phyloP scores from a whole-genome alignment of 2,888 invertebrate species.

The Eucera pruinosa region DNA sequence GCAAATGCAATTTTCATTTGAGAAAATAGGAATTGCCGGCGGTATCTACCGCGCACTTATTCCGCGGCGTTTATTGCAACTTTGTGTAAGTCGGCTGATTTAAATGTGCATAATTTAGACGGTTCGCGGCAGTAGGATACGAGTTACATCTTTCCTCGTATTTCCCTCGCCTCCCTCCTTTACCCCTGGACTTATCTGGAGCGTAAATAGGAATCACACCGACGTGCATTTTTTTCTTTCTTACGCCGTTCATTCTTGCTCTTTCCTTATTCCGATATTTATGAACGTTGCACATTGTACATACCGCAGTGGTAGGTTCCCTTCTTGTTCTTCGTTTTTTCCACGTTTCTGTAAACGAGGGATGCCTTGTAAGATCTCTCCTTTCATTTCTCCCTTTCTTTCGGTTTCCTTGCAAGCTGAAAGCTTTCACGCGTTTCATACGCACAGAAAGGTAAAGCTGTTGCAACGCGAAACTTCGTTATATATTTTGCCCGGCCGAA shows the following conservation, averaged over 20 bases:
- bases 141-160: conserved; percentile 3
- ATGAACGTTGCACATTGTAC: too few relatives aligned
- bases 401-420: conserved; percentile 1
- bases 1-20: neutral
- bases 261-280: conserved; percentile 31
- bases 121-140: neutral
- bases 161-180: neutral
- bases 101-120: conserved; percentile 19
- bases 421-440: conserved; percentile 30
- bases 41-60: neutral
- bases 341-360: conserved; percentile 5
- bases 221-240: conserved; percentile 3
- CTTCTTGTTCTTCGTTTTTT: neutral
- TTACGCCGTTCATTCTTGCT: too few relatives aligned
- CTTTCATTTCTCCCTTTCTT: conserved; percentile 4
- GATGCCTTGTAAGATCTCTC: neutral
- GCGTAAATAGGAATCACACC: conserved; percentile 33
- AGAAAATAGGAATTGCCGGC: neutral
- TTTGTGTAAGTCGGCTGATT: neutral
- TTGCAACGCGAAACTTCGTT: conserved; percentile 35
- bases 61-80: neutral
- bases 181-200: neutral
- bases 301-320: conserved; percentile 9
- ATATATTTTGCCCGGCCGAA: conserved; percentile 1
- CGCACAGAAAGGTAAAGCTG: neutral